Conservation (phyloP, 2,797 vertebrate species). For the Arremon brunneinucha region DNA sequence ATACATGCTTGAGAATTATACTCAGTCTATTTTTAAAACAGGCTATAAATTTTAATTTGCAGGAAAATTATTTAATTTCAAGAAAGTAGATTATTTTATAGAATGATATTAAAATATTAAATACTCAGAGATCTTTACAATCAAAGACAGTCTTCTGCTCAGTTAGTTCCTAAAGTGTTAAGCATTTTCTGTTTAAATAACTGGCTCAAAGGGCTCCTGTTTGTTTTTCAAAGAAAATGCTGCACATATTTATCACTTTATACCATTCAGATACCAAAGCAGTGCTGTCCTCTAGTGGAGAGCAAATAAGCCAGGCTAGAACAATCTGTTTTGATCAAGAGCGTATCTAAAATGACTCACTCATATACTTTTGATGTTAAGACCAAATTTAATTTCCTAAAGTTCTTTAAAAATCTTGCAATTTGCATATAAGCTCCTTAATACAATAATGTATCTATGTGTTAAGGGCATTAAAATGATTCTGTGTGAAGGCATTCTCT, state of each 20-base stretch:
- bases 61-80: not conserved
- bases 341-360: not conserved
- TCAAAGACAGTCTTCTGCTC: not conserved
- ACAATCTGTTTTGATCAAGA: not conserved
- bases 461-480: not conserved
- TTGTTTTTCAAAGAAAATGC: slow-evolving; percentile 65
- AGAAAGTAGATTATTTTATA: not conserved
- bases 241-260: slow-evolving; percentile 35
- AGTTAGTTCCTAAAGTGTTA: slow-evolving; percentile 25
- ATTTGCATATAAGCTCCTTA: not conserved
- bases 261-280: slow-evolving; percentile 79
- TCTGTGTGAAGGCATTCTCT: not conserved
- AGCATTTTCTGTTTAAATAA: slow-evolving; percentile 30
- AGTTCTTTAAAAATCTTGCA: not conserved
- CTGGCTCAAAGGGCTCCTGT: slow-evolving; percentile 8
- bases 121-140: slow-evolving; percentile 3
- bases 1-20: not conserved
- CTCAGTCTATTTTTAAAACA: not conserved
- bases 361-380: not conserved
- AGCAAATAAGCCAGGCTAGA: not conserved
- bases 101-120: slow-evolving; percentile 8
- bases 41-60: slow-evolving; percentile 33
- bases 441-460: not conserved
- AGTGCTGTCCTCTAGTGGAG: slow-evolving; percentile 92
- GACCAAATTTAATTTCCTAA: not conserved